A percentile compares a stretch with the other conserved stretches of the same genome.
These are phyloP conservation scores for Sinosuthora webbiana DNA, from an alignment of 2,113 vertebrate species.

Conservation along the genomic window DNA sequence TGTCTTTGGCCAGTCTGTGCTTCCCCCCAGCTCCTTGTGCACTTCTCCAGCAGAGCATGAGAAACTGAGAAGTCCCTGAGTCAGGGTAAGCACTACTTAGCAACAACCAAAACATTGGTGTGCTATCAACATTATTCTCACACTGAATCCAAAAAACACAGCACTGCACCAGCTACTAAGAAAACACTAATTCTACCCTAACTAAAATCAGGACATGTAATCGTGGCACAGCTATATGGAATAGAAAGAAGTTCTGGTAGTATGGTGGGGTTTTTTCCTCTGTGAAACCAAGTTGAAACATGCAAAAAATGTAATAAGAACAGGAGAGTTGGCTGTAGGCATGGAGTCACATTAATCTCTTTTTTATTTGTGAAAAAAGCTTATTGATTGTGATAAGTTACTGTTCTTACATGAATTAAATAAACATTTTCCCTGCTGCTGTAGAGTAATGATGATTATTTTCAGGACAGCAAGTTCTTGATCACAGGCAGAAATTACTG, in stretches of 20 bases:
- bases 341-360: background rate
- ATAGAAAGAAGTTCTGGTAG: background rate
- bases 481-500: background rate
- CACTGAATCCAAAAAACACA: background rate
- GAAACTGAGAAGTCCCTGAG: background rate
- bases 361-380: background rate
- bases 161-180: background rate
- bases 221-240: background rate
- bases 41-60: background rate
- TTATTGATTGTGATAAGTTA: background rate
- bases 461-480: background rate
- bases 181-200: background rate
- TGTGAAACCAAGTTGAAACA: background rate
- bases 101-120: background rate
- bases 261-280: fast-evolving
- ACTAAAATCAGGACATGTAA: background rate
- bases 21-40: background rate
- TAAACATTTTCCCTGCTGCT: background rate
- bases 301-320: background rate
- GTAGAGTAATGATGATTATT: background rate
- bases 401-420: background rate
- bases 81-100: background rate
- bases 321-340: background rate
- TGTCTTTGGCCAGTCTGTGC: background rate
- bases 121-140: background rate